These are phyloP conservation scores for Phortica okadai DNA, from an alignment of 2,888 invertebrate species.

Conservation along the genomic window DNA sequence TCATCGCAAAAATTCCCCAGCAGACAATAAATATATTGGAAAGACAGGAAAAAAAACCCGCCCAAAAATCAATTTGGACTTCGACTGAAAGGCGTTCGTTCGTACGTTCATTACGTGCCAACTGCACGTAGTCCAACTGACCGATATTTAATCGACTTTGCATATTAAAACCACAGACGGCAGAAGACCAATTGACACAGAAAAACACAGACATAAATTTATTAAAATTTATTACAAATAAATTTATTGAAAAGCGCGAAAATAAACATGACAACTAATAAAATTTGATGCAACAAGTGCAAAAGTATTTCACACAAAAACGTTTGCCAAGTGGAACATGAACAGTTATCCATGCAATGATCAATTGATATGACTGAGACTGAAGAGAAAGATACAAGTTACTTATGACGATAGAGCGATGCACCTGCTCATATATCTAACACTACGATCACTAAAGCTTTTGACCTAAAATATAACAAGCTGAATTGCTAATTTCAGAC, in stretches of 20 bases:
- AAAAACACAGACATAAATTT: constrained; percentile 24
- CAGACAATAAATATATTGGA: neutral
- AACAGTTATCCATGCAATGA: neutral
- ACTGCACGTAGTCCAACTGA: constrained; percentile 21
- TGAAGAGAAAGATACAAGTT: constrained; percentile 2
- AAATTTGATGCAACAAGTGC: constrained; percentile 15
- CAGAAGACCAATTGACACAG: constrained; percentile 27
- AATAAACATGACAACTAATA: constrained; percentile 6
- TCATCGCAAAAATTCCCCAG: neutral
- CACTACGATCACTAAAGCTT: neutral
- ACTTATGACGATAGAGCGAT: neutral
- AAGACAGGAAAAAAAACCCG: constrained; percentile 9
- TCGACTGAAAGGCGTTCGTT: neutral
- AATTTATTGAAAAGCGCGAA: constrained; percentile 18
- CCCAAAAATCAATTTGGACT: constrained; percentile 1
- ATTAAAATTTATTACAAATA: constrained; percentile 32
- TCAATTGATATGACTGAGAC: neutral
- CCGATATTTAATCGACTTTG: constrained; percentile 21
- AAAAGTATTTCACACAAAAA: neutral
- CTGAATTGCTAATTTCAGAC: neutral
- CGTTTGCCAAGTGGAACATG: constrained; percentile 8
- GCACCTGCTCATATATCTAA: constrained; percentile 1
- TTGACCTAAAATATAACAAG: constrained; percentile 8
- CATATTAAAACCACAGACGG: neutral
- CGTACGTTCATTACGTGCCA: neutral